A percentile compares a stretch with the other conserved stretches of the same genome.
phyloP scores from a whole-genome alignment of 2,113 vertebrate species.

The Chaenogobius annularis region DNA sequence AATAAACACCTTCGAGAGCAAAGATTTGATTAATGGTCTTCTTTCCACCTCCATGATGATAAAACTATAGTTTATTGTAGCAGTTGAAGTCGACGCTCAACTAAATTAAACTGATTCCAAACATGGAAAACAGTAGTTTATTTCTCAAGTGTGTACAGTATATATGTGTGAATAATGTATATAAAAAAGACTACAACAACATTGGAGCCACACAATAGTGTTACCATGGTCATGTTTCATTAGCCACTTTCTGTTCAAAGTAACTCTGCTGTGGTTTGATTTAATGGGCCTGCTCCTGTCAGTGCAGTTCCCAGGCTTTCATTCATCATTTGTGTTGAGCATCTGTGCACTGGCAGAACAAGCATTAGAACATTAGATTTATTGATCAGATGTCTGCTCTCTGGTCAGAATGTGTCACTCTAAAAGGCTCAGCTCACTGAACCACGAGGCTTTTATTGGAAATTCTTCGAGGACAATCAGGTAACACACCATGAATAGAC shows the following conservation, averaged over 20 bases:
- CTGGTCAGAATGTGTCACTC: conserved; percentile 20
- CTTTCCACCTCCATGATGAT: background rate
- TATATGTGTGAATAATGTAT: background rate
- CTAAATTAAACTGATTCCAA: background rate
- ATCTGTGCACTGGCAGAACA: conserved; percentile 11
- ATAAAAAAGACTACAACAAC: background rate
- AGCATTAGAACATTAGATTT: conserved; percentile 12
- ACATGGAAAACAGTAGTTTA: background rate
- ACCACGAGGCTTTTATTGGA: background rate
- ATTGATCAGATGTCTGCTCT: conserved; percentile 33
- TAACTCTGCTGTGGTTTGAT: conserved; percentile 15
- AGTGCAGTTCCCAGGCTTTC: conserved; percentile 3
- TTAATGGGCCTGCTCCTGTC: conserved; percentile 1
- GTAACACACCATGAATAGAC: background rate
- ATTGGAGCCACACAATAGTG: background rate
- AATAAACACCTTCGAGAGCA: background rate
- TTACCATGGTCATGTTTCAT: background rate
- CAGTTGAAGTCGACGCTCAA: background rate
- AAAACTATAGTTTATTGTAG: background rate
- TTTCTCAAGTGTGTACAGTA: background rate
- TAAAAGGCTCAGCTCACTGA: background rate
- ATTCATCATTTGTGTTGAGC: conserved; percentile 16
- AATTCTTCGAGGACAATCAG: background rate
- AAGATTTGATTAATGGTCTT: background rate
- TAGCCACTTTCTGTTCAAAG: background rate